Evolutionary conservation across 2,888 invertebrate genomes (phyloP), one percentile per base, ranked within the genome.

Genomic region (Ceraclea dissimilis): DNA sequence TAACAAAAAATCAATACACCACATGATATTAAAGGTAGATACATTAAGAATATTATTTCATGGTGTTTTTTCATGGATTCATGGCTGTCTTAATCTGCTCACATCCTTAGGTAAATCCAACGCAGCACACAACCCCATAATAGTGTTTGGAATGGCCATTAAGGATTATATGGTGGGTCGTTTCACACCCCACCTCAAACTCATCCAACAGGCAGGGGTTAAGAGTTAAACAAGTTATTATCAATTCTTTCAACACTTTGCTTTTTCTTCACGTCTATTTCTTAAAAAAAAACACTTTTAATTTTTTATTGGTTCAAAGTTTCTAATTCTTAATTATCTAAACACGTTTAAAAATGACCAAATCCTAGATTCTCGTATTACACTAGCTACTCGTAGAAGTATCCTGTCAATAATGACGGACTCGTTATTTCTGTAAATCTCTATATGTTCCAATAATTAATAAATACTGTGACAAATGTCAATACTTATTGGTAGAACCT

Each of bases 141-240:
- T 51, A 51, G 51, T 55, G 47, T 47, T 55, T 33, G 55, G 51
- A 55, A 55, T 55, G 54, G 54, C 61, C 61, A 59, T 59, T 61
- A 61, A 59, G 58, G 61, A 61, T 61, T 61, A 61, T 59, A 61
- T 54, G 54, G 52, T 51, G 26, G 52, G 54, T 52, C 57, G 58
- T 55, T 56, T 54, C 47, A 54, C 62, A 49, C 56, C 52, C 49
- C 39, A 39, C 61, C 57, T 63, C 58, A 10, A 5, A 39, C 13
- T 39, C 4, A 4, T 26, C 10, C 13, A 16, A 5, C 39, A 39
- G 39, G n/a, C 39, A 39, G 39, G 39, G 39, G 39, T 39, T 26
- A 39, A 39, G 16, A 39, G 8, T 4, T 6, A 39, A 39, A 39
- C 39, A 39, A 39, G 39, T 39, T 39, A n/a, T 46, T 16, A 19